These are phyloP conservation scores for Pyrocephalus nanus DNA, from an alignment of 2,797 vertebrate genomes.

Conservation along the genomic window DNA sequence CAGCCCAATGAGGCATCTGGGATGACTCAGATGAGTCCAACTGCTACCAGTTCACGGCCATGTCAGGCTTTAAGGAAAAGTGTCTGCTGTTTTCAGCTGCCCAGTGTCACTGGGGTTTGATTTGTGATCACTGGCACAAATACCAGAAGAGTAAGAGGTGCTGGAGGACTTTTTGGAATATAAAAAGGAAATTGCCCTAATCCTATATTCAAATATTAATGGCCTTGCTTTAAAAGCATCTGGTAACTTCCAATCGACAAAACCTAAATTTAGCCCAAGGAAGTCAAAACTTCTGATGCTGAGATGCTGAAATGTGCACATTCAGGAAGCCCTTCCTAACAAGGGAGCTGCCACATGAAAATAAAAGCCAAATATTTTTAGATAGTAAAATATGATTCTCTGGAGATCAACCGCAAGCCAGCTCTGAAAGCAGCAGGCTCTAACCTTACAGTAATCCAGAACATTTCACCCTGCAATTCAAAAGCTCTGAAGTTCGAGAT, in stretches of 20 bases:
- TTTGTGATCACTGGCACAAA: neutral
- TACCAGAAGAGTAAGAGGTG: neutral
- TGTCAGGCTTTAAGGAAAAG: neutral
- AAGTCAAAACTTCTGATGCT: constrained; percentile 2
- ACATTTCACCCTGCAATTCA: neutral
- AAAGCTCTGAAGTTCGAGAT: neutral
- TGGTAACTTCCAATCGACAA: neutral
- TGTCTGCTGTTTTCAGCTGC: neutral
- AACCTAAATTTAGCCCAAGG: constrained; percentile 43
- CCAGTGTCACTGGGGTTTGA: neutral
- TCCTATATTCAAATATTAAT: constrained; percentile 49
- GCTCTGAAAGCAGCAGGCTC: neutral
- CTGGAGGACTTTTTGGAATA: neutral
- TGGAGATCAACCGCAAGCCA: neutral
- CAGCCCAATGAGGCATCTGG: neutral
- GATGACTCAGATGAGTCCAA: neutral
- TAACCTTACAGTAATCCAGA: neutral
- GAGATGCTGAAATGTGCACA: neutral
- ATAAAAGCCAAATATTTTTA: neutral
- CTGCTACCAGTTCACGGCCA: neutral
- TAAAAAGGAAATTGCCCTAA: constrained; percentile 9
- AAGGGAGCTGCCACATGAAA: neutral
- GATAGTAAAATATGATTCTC: neutral
- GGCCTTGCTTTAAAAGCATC: constrained; percentile 42
- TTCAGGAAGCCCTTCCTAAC: neutral